phyloP scores from a whole-genome alignment of 2,113 vertebrate species.

The Romanogobio albipinnatus region DNA sequence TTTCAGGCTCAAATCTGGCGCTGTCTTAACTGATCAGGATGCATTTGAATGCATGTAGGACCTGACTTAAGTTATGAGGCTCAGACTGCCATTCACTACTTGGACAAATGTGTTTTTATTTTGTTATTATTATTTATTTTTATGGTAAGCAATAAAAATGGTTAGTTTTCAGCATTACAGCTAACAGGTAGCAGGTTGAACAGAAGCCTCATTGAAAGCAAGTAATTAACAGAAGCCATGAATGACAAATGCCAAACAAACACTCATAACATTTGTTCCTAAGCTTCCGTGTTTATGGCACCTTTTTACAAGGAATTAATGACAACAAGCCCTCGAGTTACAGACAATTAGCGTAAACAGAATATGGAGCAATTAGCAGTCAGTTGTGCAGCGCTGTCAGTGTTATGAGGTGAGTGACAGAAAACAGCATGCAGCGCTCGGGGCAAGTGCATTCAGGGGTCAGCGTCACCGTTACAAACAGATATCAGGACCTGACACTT shows the following conservation, averaged over 20 bases:
- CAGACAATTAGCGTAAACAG: constrained; percentile 63
- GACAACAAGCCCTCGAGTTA: constrained; percentile 60
- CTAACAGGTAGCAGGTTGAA: constrained; percentile 52
- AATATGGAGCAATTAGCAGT: constrained; percentile 70
- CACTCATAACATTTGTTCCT: constrained; percentile 55
- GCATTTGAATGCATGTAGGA: background rate
- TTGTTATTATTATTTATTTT: background rate
- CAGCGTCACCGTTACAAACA: no score
- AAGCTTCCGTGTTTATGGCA: constrained; percentile 33
- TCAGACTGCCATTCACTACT: background rate
- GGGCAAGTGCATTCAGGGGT: constrained; percentile 74
- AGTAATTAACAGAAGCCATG: constrained; percentile 11
- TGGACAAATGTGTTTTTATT: no score
- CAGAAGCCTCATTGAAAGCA: constrained; percentile 46
- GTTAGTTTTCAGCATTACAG: background rate
- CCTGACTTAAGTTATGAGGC: background rate
- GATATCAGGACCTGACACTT: no score
- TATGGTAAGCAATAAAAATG: background rate
- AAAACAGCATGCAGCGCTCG: constrained; percentile 66
- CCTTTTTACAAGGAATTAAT: constrained; percentile 48
- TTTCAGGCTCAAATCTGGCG: background rate
- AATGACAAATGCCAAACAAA: constrained; percentile 29
- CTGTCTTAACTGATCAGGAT: background rate
- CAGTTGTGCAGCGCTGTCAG: constrained; percentile 67
- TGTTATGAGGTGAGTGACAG: constrained; percentile 78